Evolutionary conservation across 2,797 vertebrate genomes (phyloP).

Genomic region (Sebastolobus alascanus): DNA sequence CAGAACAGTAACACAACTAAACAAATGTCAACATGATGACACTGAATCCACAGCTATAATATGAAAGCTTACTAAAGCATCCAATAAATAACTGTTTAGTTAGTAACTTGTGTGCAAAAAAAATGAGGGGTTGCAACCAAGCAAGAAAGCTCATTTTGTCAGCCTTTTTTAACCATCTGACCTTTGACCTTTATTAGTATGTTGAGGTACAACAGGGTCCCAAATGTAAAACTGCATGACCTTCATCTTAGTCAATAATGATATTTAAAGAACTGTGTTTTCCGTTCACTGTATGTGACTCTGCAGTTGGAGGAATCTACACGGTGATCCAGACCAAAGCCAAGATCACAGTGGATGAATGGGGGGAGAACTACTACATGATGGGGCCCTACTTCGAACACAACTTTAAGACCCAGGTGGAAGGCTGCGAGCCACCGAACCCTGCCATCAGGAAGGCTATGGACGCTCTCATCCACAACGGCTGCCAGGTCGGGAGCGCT

Average conservation of each 20-base stretch:
- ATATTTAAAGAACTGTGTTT: not conserved
- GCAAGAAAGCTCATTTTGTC: not conserved
- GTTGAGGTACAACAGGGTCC: not conserved
- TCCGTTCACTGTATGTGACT: not conserved
- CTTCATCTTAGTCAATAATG: not conserved
- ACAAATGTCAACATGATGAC: not conserved
- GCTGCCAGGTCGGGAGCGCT: constrained; percentile 74
- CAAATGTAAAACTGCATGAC: not conserved
- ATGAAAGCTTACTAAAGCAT: not conserved
- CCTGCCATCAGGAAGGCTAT: constrained; percentile 87
- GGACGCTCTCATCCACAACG: constrained; percentile 88
- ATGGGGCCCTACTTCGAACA: constrained; percentile 96
- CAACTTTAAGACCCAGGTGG: constrained; percentile 96
- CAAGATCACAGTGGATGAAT: constrained; percentile 94
- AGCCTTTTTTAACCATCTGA: not conserved
- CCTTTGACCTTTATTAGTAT: not conserved
- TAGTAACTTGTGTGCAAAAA: not conserved
- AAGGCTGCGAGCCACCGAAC: constrained; percentile 89
- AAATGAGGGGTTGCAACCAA: not conserved
- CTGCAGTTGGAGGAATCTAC: constrained; percentile 96
- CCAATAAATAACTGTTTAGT: not conserved
- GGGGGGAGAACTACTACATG: constrained; percentile 96
- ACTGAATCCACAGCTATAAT: not conserved
- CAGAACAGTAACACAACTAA: not conserved
- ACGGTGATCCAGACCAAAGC: constrained; percentile 98